Conservation (phyloP, 2,888 invertebrate genomes). For the Ommatoiulus sabulosus region DNA sequence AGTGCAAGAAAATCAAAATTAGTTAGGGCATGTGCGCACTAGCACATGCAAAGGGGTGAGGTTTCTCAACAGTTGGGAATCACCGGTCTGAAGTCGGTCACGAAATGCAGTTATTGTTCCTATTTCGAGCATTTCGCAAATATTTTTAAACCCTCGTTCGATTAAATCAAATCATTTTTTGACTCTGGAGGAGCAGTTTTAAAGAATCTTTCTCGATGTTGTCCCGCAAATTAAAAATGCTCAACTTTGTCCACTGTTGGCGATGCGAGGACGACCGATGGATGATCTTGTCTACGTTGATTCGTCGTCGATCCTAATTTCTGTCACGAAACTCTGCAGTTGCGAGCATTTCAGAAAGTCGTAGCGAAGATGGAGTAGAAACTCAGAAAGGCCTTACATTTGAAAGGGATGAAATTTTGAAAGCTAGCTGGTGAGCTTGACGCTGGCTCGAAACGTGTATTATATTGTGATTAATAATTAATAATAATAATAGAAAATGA, state of each 20-base stretch:
- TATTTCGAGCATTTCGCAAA: no score
- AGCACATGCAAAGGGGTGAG: no score
- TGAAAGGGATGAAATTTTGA: background rate
- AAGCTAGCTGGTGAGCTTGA: background rate
- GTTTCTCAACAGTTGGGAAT: no score
- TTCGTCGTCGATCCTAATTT: background rate
- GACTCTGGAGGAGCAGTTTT: background rate
- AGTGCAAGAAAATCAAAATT: no score
- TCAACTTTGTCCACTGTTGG: background rate
- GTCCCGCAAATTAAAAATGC: background rate
- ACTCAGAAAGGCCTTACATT: background rate
- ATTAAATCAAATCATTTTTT: no score
- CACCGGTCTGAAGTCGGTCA: no score
- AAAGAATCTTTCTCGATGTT: background rate
- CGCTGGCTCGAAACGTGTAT: background rate
- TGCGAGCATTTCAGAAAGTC: background rate
- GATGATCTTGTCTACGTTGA: background rate
- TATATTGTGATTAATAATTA: conserved; percentile 18
- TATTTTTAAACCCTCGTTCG: no score
- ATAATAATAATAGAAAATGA: background rate
- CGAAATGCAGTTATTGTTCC: no score
- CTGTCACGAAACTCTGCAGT: background rate
- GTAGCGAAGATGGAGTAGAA: background rate
- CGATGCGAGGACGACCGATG: background rate
- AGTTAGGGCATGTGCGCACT: no score